Evolutionary conservation across 2,888 invertebrate genomes (phyloP).

Genomic region (Camptogramma bilineatum): DNA sequence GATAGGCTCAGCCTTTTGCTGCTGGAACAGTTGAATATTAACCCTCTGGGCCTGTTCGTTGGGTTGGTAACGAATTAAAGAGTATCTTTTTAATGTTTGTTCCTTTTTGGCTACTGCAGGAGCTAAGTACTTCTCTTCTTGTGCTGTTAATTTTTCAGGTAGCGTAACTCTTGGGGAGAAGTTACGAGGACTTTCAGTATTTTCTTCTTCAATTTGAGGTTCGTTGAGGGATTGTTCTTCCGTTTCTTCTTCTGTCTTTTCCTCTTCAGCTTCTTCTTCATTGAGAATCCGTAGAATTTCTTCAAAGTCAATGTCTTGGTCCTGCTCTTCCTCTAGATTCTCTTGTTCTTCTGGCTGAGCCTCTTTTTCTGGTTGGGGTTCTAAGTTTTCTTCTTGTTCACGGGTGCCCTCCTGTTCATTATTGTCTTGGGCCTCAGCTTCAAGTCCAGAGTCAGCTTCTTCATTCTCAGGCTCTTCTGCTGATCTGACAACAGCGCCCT

Average conservation of each 20-base stretch:
- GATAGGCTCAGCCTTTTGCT: conserved; percentile 30
- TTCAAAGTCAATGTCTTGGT: conserved; percentile 38
- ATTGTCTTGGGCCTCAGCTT: conserved; percentile 33
- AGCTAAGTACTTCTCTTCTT: conserved; percentile 40
- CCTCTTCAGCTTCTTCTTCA: conserved; percentile 36
- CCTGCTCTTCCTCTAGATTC: conserved; percentile 31
- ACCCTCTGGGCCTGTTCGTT: conserved; percentile 43
- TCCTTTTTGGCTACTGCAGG: conserved; percentile 45
- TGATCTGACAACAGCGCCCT: conserved; percentile 53
- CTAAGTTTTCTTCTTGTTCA: conserved; percentile 39
- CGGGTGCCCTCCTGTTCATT: conserved; percentile 40
- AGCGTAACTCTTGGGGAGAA: conserved; percentile 40
- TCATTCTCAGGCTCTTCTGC: conserved; percentile 37
- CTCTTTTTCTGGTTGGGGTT: conserved; percentile 38
- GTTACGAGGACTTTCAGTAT: conserved; percentile 37
- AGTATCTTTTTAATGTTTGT: conserved; percentile 32
- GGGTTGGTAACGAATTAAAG: conserved; percentile 47
- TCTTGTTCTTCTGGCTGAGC: conserved; percentile 39
- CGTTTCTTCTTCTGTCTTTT: conserved; percentile 21
- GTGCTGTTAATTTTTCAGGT: conserved; percentile 19
- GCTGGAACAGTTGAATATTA: conserved; percentile 37
- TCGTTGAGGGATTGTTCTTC: conserved; percentile 33
- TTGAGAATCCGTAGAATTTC: conserved; percentile 42
- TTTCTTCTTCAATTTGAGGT: conserved; percentile 39
- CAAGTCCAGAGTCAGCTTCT: conserved; percentile 35